These are phyloP conservation scores for Halesus radiatus DNA, from an alignment of 1,140 invertebrate genomes.

Conservation along the genomic window DNA sequence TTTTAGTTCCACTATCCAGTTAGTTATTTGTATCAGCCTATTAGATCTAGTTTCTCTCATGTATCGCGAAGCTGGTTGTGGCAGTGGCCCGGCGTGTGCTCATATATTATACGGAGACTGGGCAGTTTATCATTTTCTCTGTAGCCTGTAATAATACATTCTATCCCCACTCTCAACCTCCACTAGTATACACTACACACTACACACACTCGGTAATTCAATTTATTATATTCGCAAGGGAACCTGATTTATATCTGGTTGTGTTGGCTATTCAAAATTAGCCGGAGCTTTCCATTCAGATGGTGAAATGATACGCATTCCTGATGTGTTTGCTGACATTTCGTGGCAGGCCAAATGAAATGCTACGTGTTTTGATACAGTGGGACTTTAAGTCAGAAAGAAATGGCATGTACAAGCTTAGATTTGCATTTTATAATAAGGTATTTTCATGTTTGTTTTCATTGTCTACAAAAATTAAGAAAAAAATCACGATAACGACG, in stretches of 20 bases:
- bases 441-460: too few species aligned
- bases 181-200: background rate
- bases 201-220: constrained; percentile 1
- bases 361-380: background rate
- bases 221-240: constrained; percentile 2
- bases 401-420: background rate
- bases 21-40: background rate
- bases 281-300: background rate
- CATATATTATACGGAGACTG: background rate
- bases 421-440: too few species aligned
- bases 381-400: background rate
- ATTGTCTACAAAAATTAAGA: too few species aligned
- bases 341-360: background rate
- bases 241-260: constrained; percentile 4
- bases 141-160: background rate
- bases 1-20: too few species aligned
- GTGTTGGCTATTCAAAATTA: constrained; percentile 14
- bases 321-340: background rate
- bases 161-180: background rate
- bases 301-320: background rate
- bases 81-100: background rate
- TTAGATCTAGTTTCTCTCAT: background rate
- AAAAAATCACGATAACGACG: too few species aligned
- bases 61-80: too few species aligned
- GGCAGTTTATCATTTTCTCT: background rate